phyloP scores from a whole-genome alignment of 2,797 vertebrate species.

The Tinamus major region DNA sequence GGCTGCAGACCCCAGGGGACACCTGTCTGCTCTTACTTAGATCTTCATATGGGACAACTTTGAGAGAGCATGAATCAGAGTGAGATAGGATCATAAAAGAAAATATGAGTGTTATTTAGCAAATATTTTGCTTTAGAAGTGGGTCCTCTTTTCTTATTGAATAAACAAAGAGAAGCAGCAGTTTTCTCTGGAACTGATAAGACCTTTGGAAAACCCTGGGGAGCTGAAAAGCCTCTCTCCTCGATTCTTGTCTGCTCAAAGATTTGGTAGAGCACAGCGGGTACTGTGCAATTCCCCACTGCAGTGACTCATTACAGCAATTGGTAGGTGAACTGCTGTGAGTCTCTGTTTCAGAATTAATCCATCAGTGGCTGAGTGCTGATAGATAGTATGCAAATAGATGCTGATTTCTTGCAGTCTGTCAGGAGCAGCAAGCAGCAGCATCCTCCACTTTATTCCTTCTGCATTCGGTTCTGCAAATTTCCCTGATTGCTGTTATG shows the following conservation, averaged over 20 bases:
- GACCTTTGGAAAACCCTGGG: background rate
- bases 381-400: conserved; percentile 36
- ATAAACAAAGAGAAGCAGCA: background rate
- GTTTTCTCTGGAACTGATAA: background rate
- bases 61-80: background rate
- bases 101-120: background rate
- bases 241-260: background rate
- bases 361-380: background rate
- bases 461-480: conserved; percentile 44
- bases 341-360: conserved; percentile 5
- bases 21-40: background rate
- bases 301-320: conserved; percentile 34
- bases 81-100: background rate
- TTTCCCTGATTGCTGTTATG: conserved; percentile 61
- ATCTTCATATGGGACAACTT: background rate
- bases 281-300: conserved; percentile 31
- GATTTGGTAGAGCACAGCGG: background rate
- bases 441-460: conserved; percentile 40
- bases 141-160: background rate
- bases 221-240: background rate
- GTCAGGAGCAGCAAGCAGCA: conserved; percentile 38
- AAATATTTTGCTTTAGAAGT: background rate
- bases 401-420: conserved; percentile 6
- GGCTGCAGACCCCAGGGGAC: background rate
- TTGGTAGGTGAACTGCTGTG: conserved; percentile 45